Evolutionary conservation across 2,888 invertebrate genomes (phyloP), one percentile per base, ranked within the genome.

Genomic region (Conus canariensis): DNA sequence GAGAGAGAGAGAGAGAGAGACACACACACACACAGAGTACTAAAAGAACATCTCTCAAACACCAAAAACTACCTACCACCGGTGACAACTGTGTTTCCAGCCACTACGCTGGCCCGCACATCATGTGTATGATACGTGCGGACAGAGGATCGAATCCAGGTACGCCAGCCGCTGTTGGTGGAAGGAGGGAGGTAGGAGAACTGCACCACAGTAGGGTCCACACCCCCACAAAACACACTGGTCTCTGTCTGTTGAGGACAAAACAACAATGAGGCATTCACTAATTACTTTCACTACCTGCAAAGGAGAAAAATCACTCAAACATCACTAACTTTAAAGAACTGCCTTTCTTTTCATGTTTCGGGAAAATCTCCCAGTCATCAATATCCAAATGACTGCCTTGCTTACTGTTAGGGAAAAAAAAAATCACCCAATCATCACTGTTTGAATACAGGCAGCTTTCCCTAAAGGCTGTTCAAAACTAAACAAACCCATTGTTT

Each of bases 91-190:
- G 97, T 97, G 9, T 97, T 97, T 16, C 97, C 97, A 88, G 97
- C 97, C 77, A 98, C 97, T 4, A 97, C 97, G 88, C 99, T 96
- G 0, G 97, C 97, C 94, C 98, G 97, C 0, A 99, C 98, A 96
- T 99, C 99, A 96, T 99, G 98, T 87, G 98, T 97, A 96, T 99
- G 99, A 88, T 98, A 97, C 94, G 97, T 97, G 91, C 98, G 97
- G 93, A 98, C 98, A 12, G 98, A 97, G 93, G 98, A 98, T 95
- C 98, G 98, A 0, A 98, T 98, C 99, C 99, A 99, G 58, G 90
- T 90, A 70, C 88, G 89, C 59, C 93, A 91, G 12, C 93, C 94
- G 93, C 94, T 94, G n/a, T 97, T 97, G 88, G 97, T 96, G 90
- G 97, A 97, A 0, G 98, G 97, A 95, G 97, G 97, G 19, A 97